Base-by-base conservation (phyloP, 2,797 vertebrate species). In the Sebastes hubbsi region DNA sequence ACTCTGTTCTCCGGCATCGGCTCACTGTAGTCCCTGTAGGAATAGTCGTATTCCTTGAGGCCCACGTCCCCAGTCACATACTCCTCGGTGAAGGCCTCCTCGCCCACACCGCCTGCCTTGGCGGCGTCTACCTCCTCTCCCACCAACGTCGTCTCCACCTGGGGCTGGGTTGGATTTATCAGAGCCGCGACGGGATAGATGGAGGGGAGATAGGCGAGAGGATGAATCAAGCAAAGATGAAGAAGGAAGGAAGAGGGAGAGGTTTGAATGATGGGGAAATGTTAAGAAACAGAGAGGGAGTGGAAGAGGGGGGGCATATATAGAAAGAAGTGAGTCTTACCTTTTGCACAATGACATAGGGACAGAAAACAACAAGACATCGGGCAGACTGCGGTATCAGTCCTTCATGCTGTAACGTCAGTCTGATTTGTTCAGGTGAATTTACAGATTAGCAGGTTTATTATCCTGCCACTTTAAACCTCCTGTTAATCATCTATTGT, bases 11-110 rank as follows among this genome's bases (percentile, higher is more conserved):
- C 96, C 81, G 93, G 86, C 4, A 92, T 82, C 13, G 96, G 95
- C 87, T 98, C 96, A 58, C 36, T 94, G 91, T 97, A 97, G 91
- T 96, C 97, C 91, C 94, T 96, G 96, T 97, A 97, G 95, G 95
- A 94, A 95, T 97, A 97, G 93, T 97, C 97, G 90, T 98, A 97
- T 92, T 96, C 96, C 91, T 88, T 96, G 82, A 93, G 84, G 90
- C 92, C 95, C 90, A 95, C 75, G 69, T 96, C 95, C 6, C 95
- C 94, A 54, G 95, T 94, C 89, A 95, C 91, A 90, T 96, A 96
- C 81, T 97, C 96, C 93, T 97, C 96, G 36, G 93, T 88, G 91
- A 94, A 96, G 90, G 92, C 85, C 77, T 96, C 96, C 75, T 94
- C 87, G 14, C 52, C 91, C 42, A 72, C 93, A 85, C 89, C 93